Evolutionary conservation across 2,888 invertebrate genomes (phyloP).

Genomic region (Pristionchus fissidentatus): DNA sequence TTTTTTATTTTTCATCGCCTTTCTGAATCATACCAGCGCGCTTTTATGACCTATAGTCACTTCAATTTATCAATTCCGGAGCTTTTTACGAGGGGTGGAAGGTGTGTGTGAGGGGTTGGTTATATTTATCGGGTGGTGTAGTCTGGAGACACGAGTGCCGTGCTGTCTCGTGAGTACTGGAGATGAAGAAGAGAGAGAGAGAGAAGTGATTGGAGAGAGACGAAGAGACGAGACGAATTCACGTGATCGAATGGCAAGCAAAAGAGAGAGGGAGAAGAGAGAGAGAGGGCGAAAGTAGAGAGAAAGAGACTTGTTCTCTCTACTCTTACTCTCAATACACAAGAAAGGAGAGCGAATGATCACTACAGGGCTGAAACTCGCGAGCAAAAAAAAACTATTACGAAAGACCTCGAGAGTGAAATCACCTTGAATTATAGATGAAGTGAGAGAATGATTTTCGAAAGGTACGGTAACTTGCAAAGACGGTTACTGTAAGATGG

Average conservation of each 20-base stretch:
- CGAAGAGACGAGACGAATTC: slow-evolving; percentile 16
- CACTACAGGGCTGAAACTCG: not conserved
- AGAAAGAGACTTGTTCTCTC: slow-evolving; percentile 44
- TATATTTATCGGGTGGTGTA: slow-evolving; percentile 22
- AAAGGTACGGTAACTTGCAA: too few species aligned
- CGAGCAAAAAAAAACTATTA: not conserved
- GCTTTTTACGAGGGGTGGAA: not conserved
- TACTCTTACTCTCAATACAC: slow-evolving; percentile 3
- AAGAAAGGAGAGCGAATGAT: slow-evolving; percentile 32
- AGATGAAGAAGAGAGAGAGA: slow-evolving; percentile 34
- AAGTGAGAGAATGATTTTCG: slow-evolving; percentile 1
- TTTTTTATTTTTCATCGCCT: slow-evolving; percentile 13
- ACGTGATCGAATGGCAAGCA: slow-evolving; percentile 46
- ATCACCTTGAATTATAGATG: slow-evolving; percentile 21
- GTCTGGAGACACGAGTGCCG: slow-evolving; percentile 42
- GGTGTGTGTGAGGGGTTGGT: too few species aligned
- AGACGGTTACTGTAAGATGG: too few species aligned
- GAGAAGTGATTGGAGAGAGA: slow-evolving; percentile 19
- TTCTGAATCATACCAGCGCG: slow-evolving; percentile 23
- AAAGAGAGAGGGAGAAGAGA: not conserved
- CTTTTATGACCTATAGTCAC: slow-evolving; percentile 32
- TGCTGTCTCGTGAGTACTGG: slow-evolving; percentile 30
- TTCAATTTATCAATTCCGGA: slow-evolving; percentile 33
- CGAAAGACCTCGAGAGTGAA: slow-evolving; percentile 31
- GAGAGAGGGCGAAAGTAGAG: not conserved